Base-by-base conservation (phyloP, 2,888 invertebrate species). In the Acanthacorydalis orientalis region DNA sequence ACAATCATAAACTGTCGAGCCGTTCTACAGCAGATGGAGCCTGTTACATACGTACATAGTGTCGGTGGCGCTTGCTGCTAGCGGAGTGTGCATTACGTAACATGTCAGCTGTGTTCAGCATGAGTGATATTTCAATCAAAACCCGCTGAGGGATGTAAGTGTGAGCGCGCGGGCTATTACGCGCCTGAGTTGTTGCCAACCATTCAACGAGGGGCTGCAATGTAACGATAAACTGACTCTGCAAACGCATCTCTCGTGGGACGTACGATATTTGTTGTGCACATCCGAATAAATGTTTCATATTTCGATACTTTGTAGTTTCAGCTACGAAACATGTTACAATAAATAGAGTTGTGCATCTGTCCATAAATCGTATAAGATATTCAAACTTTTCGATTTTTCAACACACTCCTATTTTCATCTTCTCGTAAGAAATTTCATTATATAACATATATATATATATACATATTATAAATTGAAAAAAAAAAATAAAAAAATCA, bases 171-270 rank as follows among this genome's bases (percentile, higher is more conserved):
- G 37, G 12, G 37, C 37, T 14, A 37, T 37, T 37, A 37, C 37
- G 14, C 37, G 37, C 37, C 14, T 14, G 37, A 37, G 37, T 37
- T 44, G 43, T 43, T 39, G 46, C 14, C 23, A 40, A 46, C 47
- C 51, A 49, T 49, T 23, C 46, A 47, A 46, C 43, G 46, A 47
- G 51, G 47, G 49, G 48, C 16, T 44, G 49, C 43, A 48, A 49
- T 52, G 54, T 48, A 46, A 46, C 43, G 35, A 48, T 10, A 38
- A 48, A 46, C 37, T 14, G 43, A 31, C 33, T 31, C 35, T 53
- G 60, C 60, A 61, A 23, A 23, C 23, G 23, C 23, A 23, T 23
- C 60, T 61, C 57, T 55, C 55, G 45, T 56, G 56, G 51, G 58
- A 58, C 56, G 57, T 53, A 55, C 49, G 53, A 51, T 56, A 52